Evolutionary conservation across 2,888 invertebrate genomes (phyloP), one percentile per base, ranked within the genome.

Genomic region (Oscheius sp.): DNA sequence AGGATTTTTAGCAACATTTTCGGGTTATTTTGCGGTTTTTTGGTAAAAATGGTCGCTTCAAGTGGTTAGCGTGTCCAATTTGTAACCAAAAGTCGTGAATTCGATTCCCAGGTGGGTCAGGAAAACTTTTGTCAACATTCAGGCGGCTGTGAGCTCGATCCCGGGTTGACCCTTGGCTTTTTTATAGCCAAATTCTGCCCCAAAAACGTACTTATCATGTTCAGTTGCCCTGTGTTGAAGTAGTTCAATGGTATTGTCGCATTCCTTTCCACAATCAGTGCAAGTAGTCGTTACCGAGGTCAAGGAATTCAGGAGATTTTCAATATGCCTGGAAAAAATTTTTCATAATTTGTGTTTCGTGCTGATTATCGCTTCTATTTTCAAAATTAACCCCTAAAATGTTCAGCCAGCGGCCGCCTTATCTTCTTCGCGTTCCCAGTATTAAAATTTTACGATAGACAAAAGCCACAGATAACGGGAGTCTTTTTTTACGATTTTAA

Each of bases 141-240:
- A 53, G 55, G 55, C n/a, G n/a, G 23, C 45, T 43, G 45, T 7
- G 13, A 43, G 45, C 9, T 7, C 9, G 13, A 43, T 43, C 45
- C 45, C 45, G 45, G 45, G 9, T 7, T 7, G 7, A 43, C 45
- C 27, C 9, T 13, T 46, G 7, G 13, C 21, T n/a, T 18, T 55
- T 27, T 46, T 52, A n/a, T 18, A 66, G 25, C 35, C 23, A 18
- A 41, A n/a, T 56, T 70, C 64, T 43, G 13, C 45, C n/a, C n/a
- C n/a, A 35, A 35, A 35, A 35, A 35, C 35, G 35, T 35, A 35
- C 18, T 55, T 49, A 0, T 69, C 56, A 55, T 77, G 79, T 46
- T 79, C 79, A 16, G 49, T 21, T 29, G 70, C 76, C 52, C 73
- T 69, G 64, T 79, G 79, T 5, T 71, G 61, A 43, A 77, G 13